Evolutionary conservation across 2,888 invertebrate genomes (phyloP).

Genomic region (Blastobasis adustella): DNA sequence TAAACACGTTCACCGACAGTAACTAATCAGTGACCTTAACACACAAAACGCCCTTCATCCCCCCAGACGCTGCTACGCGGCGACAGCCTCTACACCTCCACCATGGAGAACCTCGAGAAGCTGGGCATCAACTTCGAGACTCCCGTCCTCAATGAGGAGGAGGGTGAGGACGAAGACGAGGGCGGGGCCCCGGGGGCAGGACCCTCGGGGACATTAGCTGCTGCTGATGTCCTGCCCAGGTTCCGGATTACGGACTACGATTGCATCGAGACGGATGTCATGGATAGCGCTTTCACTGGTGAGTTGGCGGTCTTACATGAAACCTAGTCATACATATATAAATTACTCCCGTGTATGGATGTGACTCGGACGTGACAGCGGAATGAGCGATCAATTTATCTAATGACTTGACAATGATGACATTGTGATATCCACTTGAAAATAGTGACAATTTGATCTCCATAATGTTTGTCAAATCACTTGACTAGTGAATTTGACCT

Average conservation of each 20-base stretch:
- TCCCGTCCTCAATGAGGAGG: conserved; percentile 25
- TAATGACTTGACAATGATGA: too few relatives aligned
- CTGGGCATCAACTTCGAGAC: conserved; percentile 49
- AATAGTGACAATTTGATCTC: too few relatives aligned
- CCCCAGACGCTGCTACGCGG: conserved; percentile 44
- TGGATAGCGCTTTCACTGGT: conserved; percentile 50
- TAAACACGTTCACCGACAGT: too few relatives aligned
- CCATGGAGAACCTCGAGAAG: conserved; percentile 52
- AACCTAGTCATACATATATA: too few relatives aligned
- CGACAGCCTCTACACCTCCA: conserved; percentile 52
- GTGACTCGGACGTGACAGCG: too few relatives aligned
- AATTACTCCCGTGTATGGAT: too few relatives aligned
- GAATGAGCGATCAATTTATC: too few relatives aligned
- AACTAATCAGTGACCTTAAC: too few relatives aligned
- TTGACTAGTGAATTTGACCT: too few relatives aligned
- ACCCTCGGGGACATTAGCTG: conserved; percentile 40
- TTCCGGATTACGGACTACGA: conserved; percentile 54
- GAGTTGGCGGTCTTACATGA: conserved; percentile 10
- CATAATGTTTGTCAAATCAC: too few relatives aligned
- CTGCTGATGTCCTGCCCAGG: conserved; percentile 50
- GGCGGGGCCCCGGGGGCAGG: conserved; percentile 6
- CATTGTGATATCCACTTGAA: too few relatives aligned
- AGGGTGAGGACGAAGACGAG: conserved; percentile 33
- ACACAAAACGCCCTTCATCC: neutral
- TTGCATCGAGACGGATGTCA: conserved; percentile 58